Evolutionary conservation across 1,140 invertebrate species (phyloP).

Genomic region (Myzus persicae): DNA sequence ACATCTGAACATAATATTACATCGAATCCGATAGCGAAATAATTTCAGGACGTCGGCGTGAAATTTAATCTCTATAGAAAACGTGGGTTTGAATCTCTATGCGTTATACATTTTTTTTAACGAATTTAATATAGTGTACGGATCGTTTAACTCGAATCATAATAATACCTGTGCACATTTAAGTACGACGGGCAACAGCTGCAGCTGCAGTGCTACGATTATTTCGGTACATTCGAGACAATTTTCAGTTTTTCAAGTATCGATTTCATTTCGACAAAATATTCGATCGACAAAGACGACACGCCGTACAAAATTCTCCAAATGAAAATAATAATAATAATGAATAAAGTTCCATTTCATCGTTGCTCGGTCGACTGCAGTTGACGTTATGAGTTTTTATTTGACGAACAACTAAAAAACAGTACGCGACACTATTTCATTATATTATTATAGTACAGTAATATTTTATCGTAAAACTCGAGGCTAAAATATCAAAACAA

Average conservation of each 20-base stretch:
- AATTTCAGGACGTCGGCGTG: background rate
- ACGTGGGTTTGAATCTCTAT: background rate
- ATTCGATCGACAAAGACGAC: background rate
- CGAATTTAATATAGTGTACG: background rate
- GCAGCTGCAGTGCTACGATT: background rate
- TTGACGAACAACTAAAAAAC: background rate
- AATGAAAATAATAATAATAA: background rate
- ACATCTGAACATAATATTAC: background rate
- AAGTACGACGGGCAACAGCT: background rate
- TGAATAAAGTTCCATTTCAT: background rate
- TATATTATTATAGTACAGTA: background rate
- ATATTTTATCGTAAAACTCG: background rate
- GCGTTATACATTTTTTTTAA: background rate
- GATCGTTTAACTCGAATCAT: background rate
- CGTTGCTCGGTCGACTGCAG: background rate
- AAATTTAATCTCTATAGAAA: conserved; percentile 19
- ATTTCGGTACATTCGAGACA: background rate
- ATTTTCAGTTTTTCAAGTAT: background rate
- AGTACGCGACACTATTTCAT: background rate
- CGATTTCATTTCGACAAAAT: background rate
- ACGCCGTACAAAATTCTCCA: no score
- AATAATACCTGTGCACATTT: background rate
- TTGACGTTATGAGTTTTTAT: background rate
- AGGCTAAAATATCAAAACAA: background rate
- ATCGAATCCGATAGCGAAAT: background rate